phyloP scores from a whole-genome alignment of 1,140 invertebrate genomes.

The Drosophila guanche region DNA sequence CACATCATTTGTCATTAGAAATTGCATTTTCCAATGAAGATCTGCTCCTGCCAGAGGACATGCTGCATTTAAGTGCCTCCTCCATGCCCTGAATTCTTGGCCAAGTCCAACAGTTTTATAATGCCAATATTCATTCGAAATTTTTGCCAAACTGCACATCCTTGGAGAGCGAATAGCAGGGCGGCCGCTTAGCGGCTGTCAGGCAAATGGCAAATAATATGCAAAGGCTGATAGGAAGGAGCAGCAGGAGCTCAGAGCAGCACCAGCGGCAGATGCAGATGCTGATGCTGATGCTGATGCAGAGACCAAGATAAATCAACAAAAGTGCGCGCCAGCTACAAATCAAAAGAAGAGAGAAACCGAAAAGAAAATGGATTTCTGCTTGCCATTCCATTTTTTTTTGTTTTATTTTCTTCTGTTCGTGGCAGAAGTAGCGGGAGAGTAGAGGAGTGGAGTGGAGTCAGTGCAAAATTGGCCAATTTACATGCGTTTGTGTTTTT shows the following conservation, averaged over 20 bases:
- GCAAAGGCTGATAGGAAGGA: conserved; percentile 4
- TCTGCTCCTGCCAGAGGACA: no score
- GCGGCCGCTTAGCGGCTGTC: conserved; percentile 51
- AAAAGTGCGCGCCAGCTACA: conserved; percentile 64
- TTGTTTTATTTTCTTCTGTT: conserved; percentile 26
- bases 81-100: not conserved
- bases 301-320: conserved; percentile 27
- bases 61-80: conserved; percentile 1
- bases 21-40: conserved; percentile 3
- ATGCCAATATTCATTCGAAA: conserved; percentile 39
- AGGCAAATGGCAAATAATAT: conserved; percentile 59
- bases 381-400: conserved; percentile 49
- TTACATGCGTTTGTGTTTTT: conserved; percentile 74
- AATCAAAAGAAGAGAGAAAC: conserved; percentile 62
- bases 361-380: conserved; percentile 68
- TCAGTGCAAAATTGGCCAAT: conserved; percentile 71
- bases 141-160: conserved; percentile 43
- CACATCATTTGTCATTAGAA: conserved; percentile 26
- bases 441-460: conserved; percentile 35
- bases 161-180: conserved; percentile 10
- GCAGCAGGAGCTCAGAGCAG: not conserved
- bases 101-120: conserved; percentile 22
- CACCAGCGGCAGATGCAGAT: not conserved
- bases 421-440: conserved; percentile 21
- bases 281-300: not conserved